These are phyloP conservation scores for Eunapius fragilis DNA, from an alignment of 37 sponge, comb jelly and placozoan species.

Conservation along the genomic window DNA sequence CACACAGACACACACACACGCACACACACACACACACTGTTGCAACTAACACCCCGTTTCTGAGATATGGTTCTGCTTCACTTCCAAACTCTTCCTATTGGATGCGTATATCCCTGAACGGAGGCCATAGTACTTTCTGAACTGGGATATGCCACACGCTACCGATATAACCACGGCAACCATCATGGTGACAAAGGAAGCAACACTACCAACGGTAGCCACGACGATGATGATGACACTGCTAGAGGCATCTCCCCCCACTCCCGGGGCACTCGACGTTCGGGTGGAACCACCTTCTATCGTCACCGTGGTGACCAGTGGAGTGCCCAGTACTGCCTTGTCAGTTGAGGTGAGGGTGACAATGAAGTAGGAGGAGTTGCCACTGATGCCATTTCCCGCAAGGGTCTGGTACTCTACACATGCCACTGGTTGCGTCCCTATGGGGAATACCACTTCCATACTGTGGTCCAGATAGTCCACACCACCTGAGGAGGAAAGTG, in stretches of 20 bases:
- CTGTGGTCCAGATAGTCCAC: background rate
- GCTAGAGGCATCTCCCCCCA: background rate
- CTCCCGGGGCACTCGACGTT: too few species aligned
- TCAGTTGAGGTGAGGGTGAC: background rate
- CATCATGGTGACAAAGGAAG: background rate
- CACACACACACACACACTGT: conserved; percentile 49
- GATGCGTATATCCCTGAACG: background rate
- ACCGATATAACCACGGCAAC: background rate
- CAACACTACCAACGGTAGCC: background rate
- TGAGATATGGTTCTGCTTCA: background rate
- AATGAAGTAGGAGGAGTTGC: background rate
- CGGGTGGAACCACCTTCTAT: too few species aligned
- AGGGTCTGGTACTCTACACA: background rate
- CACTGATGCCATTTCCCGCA: background rate
- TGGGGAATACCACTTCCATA: background rate
- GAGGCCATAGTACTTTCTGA: background rate
- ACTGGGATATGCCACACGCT: background rate
- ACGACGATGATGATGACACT: background rate
- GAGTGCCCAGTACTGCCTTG: background rate
- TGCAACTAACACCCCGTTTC: background rate
- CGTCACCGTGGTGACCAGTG: background rate
- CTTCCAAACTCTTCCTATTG: background rate
- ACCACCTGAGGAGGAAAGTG: background rate
- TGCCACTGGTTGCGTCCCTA: background rate
- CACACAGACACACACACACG: conserved; percentile 36